Evolutionary conservation across 2,113 vertebrate genomes (phyloP).

Genomic region (Isurus oxyrinchus): DNA sequence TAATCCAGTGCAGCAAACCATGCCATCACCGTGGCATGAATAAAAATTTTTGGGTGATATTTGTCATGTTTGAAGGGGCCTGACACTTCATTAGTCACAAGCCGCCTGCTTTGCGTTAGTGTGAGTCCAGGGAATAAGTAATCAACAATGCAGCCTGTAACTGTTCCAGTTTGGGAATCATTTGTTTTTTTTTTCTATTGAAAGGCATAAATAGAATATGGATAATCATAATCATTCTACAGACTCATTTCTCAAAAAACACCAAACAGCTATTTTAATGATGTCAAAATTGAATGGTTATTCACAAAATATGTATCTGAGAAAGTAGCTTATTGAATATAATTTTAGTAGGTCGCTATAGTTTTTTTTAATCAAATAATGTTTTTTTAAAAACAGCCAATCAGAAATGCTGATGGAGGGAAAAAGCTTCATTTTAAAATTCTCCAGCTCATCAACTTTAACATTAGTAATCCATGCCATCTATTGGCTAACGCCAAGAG

Average conservation of each 20-base stretch:
- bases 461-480: slow-evolving; percentile 2
- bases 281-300: neutral
- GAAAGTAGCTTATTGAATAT: neutral
- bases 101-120: slow-evolving; percentile 18
- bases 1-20: slow-evolving; percentile 36
- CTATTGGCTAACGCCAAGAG: neutral
- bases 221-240: neutral
- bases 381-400: neutral
- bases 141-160: slow-evolving; percentile 8
- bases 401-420: neutral
- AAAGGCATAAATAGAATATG: neutral
- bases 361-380: neutral
- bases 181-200: neutral
- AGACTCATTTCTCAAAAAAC: neutral
- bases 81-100: slow-evolving; percentile 35
- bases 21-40: slow-evolving; percentile 22
- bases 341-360: neutral
- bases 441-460: neutral
- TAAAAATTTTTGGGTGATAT: slow-evolving; percentile 24
- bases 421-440: neutral
- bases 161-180: slow-evolving; percentile 20
- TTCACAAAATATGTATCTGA: neutral
- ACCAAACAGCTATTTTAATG: neutral
- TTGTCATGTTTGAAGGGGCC: slow-evolving; percentile 35
- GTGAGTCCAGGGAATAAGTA: slow-evolving; percentile 11